Evolutionary conservation across 1,140 invertebrate genomes (phyloP), one percentile per base, ranked within the genome.

Genomic region (Zaprionus capensis): DNA sequence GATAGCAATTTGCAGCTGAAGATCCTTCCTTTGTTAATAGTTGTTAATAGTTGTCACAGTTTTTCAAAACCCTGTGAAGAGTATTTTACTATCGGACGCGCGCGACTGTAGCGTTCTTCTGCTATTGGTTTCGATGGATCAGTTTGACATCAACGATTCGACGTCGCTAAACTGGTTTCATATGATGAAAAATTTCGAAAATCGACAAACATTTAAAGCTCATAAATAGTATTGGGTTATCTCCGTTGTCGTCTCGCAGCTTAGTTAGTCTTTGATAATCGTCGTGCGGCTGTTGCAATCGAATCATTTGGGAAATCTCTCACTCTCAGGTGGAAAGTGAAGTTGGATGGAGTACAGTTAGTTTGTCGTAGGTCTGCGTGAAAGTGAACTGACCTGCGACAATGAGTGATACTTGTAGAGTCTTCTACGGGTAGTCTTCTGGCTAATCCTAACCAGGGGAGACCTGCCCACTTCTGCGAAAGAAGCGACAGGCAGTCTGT

Each of bases 151-250:
- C 81, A 78, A 83, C 9, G 31, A 9, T 11, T 34, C 2, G 9
- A 82, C 80, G 82, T 86, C 80, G 85, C 75, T 55, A 82, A 90
- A 90, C 85, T 31, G 73, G 85, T 90, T 90, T 82, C 34, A 12
- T 28, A 56, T 84, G 73, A 11, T 31, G 38, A 44, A 83, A 88
- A 79, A 90, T 90, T 90, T 90, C 85, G 85, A 91, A 90, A 90
- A 90, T 90, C 59, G 71, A 70, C 72, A 78, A 58, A 79, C 83
- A 84, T 76, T 51, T 63, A 82, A 90, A 77, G 73, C 85, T 90
- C 81, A 85, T 90, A 90, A 90, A 85, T 90, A 65, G 76, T 71
- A 65, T 46, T 66, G 64, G 71, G 66, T 84, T 28, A 80, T 83
- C 71, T 62, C 4, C 22, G 20, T 51, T 14, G 36, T 62, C 9